Conservation (phyloP, 2,888 invertebrate species). For the Lithophane ornitopus region DNA sequence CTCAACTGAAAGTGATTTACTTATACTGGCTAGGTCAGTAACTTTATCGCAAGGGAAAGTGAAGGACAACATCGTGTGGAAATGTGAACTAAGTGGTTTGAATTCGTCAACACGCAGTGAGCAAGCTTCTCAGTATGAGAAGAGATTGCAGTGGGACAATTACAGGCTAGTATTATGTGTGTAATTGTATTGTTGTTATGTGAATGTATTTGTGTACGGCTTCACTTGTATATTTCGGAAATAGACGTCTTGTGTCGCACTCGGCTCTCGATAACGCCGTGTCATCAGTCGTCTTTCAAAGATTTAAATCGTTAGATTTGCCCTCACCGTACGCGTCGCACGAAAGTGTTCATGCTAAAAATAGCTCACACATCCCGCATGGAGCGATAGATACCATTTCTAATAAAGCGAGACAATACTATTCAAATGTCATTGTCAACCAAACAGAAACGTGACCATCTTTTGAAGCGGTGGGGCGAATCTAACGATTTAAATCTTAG, state of each 20-base stretch:
- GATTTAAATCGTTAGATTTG: not conserved
- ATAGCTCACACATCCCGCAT: not conserved
- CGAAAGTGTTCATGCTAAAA: not conserved
- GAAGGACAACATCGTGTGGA: constrained; percentile 46
- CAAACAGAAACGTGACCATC: not conserved
- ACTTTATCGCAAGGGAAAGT: constrained; percentile 44
- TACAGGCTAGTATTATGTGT: constrained; percentile 51
- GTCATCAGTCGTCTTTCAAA: constrained; percentile 36
- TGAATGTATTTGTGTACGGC: constrained; percentile 49
- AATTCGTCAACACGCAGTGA: constrained; percentile 35
- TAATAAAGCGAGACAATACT: not conserved
- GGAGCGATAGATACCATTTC: not conserved
- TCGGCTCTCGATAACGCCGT: constrained; percentile 29
- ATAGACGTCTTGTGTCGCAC: constrained; percentile 29
- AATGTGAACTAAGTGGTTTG: constrained; percentile 44
- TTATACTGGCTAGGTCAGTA: constrained; percentile 41
- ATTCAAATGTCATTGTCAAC: not conserved
- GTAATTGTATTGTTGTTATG: constrained; percentile 50
- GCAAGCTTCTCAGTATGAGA: constrained; percentile 28
- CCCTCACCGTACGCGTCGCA: not conserved
- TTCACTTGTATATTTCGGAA: constrained; percentile 50
- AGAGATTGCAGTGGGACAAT: constrained; percentile 44
- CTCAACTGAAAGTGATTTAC: constrained; percentile 39
- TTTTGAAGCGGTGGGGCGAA: not conserved
- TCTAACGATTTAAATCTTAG: constrained; percentile 14